A percentile compares a stretch with the other conserved stretches of the same genome.
These are phyloP conservation scores for Crypturellus undulatus DNA, from an alignment of 2,113 vertebrate species.

Conservation along the genomic window DNA sequence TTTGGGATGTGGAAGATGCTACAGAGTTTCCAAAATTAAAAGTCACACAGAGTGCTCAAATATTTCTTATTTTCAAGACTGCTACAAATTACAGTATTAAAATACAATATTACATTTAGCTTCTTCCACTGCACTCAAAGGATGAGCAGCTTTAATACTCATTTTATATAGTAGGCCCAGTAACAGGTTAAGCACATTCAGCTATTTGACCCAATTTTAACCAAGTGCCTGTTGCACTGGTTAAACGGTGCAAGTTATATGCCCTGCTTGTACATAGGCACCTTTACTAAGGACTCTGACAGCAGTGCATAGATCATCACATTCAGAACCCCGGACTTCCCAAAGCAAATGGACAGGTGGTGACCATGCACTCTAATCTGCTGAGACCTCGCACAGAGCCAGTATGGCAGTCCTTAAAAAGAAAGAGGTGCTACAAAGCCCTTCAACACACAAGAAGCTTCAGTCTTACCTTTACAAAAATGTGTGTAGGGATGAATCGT, in stretches of 20 bases:
- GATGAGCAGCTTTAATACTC: neutral
- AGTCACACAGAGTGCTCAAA: neutral
- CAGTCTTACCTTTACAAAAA: conserved; percentile 93
- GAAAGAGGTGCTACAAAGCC: neutral
- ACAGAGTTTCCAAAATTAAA: neutral
- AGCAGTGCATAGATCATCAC: neutral
- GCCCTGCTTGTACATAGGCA: neutral
- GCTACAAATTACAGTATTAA: neutral
- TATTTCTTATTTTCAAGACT: neutral
- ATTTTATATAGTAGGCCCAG: neutral
- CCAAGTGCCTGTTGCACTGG: neutral
- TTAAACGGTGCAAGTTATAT: neutral
- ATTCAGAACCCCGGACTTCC: neutral
- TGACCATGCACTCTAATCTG: neutral
- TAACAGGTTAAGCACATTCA: neutral
- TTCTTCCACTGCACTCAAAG: neutral
- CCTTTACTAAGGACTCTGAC: neutral
- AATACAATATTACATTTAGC: neutral
- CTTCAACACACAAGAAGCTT: neutral
- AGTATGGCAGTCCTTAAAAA: neutral
- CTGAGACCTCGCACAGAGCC: neutral
- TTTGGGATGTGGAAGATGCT: neutral
- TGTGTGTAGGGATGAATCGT: conserved; percentile 91
- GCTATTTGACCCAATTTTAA: neutral
- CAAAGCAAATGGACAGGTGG: neutral